phyloP scores from a whole-genome alignment of 2,113 vertebrate species.

The Podilymbus podiceps region DNA sequence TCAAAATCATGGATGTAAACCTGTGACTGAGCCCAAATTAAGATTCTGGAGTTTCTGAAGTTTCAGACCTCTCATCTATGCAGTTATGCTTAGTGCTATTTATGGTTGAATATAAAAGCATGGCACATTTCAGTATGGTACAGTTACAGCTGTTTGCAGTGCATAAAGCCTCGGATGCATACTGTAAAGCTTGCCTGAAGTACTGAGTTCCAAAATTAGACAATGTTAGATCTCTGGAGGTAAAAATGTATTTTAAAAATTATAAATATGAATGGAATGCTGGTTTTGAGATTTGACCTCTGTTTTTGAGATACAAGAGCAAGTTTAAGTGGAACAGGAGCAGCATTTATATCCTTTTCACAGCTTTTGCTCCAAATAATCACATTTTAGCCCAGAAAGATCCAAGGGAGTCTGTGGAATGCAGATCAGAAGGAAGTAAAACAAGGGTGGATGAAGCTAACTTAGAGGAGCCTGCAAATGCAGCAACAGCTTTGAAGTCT shows the following conservation, averaged over 20 bases:
- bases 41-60: not conserved
- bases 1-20: not conserved
- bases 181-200: not conserved
- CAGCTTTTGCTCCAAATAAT: not conserved
- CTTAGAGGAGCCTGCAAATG: not conserved
- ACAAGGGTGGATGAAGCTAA: not conserved
- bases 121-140: not conserved
- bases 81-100: not conserved
- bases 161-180: not conserved
- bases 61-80: not conserved
- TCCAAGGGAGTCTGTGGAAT: not conserved
- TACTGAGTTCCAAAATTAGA: not conserved
- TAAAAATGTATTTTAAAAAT: not conserved
- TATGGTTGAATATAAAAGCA: not conserved
- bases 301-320: not conserved
- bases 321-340: not conserved
- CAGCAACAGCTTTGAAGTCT: slow-evolving; percentile 30
- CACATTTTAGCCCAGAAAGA: not conserved
- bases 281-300: not conserved
- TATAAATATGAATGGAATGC: not conserved
- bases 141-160: not conserved
- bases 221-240: not conserved
- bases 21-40: not conserved
- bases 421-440: not conserved
- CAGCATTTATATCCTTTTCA: not conserved